Evolutionary conservation across 2,888 invertebrate species (phyloP).

Genomic region (Cabera pusaria): DNA sequence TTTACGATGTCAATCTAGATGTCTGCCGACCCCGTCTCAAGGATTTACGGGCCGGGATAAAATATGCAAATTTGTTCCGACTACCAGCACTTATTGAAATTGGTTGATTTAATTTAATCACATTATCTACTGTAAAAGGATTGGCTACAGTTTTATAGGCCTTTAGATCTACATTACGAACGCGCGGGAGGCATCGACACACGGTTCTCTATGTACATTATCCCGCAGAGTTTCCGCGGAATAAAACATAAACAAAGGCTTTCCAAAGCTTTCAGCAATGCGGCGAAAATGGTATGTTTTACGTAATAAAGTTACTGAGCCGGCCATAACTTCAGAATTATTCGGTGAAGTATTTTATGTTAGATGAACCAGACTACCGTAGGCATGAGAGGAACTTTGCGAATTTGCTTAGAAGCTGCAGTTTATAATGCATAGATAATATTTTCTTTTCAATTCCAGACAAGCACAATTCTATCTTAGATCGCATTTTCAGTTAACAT

Average conservation of each 20-base stretch:
- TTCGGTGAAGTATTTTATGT: conserved; percentile 24
- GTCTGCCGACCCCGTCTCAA: conserved; percentile 44
- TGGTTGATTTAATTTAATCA: conserved; percentile 78
- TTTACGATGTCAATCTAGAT: conserved; percentile 70
- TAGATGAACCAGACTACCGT: conserved; percentile 13
- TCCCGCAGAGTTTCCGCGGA: conserved; percentile 23
- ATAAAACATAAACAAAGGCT: conserved; percentile 29
- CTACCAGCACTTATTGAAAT: conserved; percentile 78
- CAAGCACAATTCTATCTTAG: too few species aligned
- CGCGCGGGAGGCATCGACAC: conserved; percentile 23
- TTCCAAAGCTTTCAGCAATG: conserved; percentile 25
- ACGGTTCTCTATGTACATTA: conserved; percentile 22
- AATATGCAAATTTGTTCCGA: conserved; percentile 72
- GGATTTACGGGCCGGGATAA: conserved; percentile 66
- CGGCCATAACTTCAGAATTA: conserved; percentile 27
- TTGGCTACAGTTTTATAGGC: conserved; percentile 51
- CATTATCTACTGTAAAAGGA: conserved; percentile 65
- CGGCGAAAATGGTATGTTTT: conserved; percentile 28
- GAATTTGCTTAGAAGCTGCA: conserved; percentile 3
- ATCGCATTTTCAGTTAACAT: too few species aligned
- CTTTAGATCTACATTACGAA: conserved; percentile 35
- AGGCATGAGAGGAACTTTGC: conserved; percentile 1
- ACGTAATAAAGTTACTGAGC: conserved; percentile 27
- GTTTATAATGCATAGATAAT: too few species aligned
- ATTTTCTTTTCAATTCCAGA: too few species aligned